A percentile compares a stretch with the other conserved stretches of the same genome.
These are phyloP conservation scores for Epistrophe grossulariae DNA, from an alignment of 2,888 invertebrate genomes.

Conservation along the genomic window DNA sequence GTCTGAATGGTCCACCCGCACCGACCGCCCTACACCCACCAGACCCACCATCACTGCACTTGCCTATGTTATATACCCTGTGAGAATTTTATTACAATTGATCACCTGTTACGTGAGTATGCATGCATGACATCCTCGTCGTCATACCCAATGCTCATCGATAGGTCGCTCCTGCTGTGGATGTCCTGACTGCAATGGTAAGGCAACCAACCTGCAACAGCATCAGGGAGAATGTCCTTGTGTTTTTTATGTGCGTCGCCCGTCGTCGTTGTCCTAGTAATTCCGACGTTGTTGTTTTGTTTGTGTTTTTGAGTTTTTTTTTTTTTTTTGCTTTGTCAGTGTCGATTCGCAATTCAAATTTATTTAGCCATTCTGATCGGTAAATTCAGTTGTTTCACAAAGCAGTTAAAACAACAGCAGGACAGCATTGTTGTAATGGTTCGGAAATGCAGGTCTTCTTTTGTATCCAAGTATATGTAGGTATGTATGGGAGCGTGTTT, in stretches of 20 bases:
- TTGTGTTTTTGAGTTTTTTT: too few relatives aligned
- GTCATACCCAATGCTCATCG: constrained; percentile 47
- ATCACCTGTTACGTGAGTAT: constrained; percentile 82
- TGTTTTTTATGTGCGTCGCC: constrained; percentile 18
- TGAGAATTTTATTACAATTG: constrained; percentile 82
- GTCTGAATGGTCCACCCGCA: background rate
- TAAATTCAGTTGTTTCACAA: constrained; percentile 68
- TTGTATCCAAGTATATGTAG: background rate
- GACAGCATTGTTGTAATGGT: constrained; percentile 6
- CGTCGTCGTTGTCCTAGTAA: background rate
- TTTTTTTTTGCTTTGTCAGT: constrained; percentile 46
- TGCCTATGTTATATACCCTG: constrained; percentile 45
- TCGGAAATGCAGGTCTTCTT: constrained; percentile 6
- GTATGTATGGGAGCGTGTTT: background rate
- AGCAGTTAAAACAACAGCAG: constrained; percentile 48
- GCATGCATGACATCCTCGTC: constrained; percentile 59
- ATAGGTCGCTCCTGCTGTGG: constrained; percentile 11
- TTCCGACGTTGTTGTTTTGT: constrained; percentile 11
- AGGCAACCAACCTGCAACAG: background rate
- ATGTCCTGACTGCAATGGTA: background rate
- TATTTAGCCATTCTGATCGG: constrained; percentile 74
- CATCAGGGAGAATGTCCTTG: constrained; percentile 24
- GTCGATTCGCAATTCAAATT: constrained; percentile 71
- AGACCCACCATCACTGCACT: background rate
- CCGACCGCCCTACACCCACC: background rate